Evolutionary conservation across 2,113 vertebrate species (phyloP).

Genomic region (Tympanuchus pallidicinctus): DNA sequence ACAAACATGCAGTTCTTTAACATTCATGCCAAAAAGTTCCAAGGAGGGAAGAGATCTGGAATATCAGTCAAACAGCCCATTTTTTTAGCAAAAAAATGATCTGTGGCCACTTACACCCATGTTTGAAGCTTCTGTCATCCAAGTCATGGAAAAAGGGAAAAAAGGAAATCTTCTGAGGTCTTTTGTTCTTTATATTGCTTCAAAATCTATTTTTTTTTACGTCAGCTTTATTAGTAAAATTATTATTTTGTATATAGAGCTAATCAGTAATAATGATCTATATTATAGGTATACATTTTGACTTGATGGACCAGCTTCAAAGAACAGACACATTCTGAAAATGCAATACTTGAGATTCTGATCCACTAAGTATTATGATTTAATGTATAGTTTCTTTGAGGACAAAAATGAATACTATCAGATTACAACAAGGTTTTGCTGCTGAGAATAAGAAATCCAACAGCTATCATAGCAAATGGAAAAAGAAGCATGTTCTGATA

Average conservation of each 20-base stretch:
- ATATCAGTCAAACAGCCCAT: neutral
- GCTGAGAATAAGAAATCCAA: slow-evolving; percentile 36
- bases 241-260: neutral
- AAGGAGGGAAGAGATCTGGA: neutral
- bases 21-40: neutral
- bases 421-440: neutral
- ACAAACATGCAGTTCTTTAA: neutral
- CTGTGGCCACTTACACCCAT: neutral
- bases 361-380: neutral
- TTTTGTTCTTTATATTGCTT: neutral
- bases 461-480: slow-evolving; percentile 40
- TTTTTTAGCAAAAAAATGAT: neutral
- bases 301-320: neutral
- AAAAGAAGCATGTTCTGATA: slow-evolving; percentile 52
- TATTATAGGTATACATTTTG: neutral
- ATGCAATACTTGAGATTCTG: neutral
- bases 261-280: neutral
- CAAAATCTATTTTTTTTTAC: neutral
- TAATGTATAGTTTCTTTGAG: neutral
- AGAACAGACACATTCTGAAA: neutral
- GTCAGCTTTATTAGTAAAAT: neutral
- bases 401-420: neutral
- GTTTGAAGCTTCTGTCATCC: neutral
- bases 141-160: rapidly evolving
- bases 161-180: neutral